Conservation (phyloP, 2,113 vertebrate species). For the Heteronetta atricapilla region DNA sequence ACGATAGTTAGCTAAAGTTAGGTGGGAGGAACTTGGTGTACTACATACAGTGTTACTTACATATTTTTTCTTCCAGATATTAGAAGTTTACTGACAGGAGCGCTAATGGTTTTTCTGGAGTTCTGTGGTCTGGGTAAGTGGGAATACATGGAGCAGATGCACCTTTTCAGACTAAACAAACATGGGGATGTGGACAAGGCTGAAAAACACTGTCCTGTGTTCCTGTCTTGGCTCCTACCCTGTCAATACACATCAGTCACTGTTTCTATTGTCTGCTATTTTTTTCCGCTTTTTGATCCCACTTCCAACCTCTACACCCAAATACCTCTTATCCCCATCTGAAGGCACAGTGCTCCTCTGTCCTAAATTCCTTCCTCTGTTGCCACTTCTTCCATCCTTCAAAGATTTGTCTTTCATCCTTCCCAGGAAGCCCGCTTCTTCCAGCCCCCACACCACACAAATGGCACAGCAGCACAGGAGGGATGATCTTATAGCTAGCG, state of each 20-base stretch:
- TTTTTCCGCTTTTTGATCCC: neutral
- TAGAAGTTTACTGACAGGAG: neutral
- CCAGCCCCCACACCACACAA: neutral
- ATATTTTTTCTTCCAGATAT: neutral
- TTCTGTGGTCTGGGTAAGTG: neutral
- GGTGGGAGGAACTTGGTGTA: neutral
- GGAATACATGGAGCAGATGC: neutral
- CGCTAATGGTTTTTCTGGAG: neutral
- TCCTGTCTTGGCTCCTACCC: neutral
- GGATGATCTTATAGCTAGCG: neutral
- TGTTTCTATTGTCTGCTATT: neutral
- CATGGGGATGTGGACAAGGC: neutral
- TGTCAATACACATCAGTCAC: neutral
- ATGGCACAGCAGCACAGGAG: rapidly evolving
- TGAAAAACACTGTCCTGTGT: neutral
- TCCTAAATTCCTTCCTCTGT: neutral
- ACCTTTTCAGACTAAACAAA: neutral
- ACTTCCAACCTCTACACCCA: neutral
- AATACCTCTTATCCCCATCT: neutral
- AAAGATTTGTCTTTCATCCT: neutral
- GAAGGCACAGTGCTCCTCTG: neutral
- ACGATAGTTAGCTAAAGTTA: neutral
- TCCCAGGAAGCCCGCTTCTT: neutral
- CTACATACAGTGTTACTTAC: neutral
- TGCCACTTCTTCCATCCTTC: neutral